Evolutionary conservation across 2,888 invertebrate genomes (phyloP), one percentile per base, ranked within the genome.

Genomic region (Lycophotia porphyrea): DNA sequence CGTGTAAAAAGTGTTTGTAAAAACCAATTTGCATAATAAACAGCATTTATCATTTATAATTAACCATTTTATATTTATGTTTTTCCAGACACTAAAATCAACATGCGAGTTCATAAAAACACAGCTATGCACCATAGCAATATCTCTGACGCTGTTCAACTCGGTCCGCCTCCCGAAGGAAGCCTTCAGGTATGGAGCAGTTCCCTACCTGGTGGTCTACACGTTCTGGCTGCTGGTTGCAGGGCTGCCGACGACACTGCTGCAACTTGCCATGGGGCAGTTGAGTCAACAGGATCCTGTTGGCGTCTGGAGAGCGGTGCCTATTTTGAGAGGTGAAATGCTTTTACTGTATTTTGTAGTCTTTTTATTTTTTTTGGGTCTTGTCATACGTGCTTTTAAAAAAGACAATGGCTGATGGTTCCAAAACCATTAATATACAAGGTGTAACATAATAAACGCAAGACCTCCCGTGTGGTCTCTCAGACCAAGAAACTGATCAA

Each of bases 281-380:
- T 94, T 97, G 80, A 97, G 97, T 67, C 97, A 97, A 87, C 97
- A 97, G 87, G 97, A 97, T 36, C 97, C 97, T n/a, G 97, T 97
- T 4, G 97, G 97, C 42, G 96, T 97, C 18, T 97, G 97, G 97
- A 96, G 97, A 86, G 97, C 97, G 11, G 97, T 97, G 67, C 97
- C 97, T 52, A 97, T 97, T 89, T 96, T 97, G 84, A 97, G 97
- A 97, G 97, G 97, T 97, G 84, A 80, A 24, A 5, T 15, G 58
- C 8, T 1, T 31, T 21, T 36, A 9, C 0, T 34, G 24, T 15
- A 34, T n/a, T n/a, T 27, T 21, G 5, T 21, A 18, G 3, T 31
- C 1, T 72, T 34, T n/a, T 1, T 2, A 15, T 1, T 68, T 42
- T 18, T 1, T 44, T 44, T 36, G 0, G 9, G 36, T 36, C 7